phyloP scores from a whole-genome alignment of 2,888 invertebrate species.

The Spisula subtruncata region DNA sequence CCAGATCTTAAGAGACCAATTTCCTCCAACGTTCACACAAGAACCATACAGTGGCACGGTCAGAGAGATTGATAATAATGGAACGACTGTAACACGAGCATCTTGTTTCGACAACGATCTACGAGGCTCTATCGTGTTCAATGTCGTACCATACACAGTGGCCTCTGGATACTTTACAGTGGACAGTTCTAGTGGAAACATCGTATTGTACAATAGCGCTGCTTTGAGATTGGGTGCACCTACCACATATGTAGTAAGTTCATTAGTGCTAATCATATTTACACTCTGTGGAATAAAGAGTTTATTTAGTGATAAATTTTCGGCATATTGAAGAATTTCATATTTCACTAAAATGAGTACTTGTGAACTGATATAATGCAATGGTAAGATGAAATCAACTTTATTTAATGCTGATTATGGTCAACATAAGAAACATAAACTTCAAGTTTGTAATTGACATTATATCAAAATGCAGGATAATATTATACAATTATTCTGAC shows the following conservation, averaged over 20 bases:
- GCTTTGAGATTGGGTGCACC: constrained; percentile 75
- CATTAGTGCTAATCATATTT: background rate
- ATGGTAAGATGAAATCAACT: too few relatives aligned
- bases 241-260: constrained; percentile 79
- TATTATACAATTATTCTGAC: too few relatives aligned
- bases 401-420: too few relatives aligned
- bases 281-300: too few relatives aligned
- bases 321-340: too few relatives aligned
- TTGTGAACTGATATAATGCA: too few relatives aligned
- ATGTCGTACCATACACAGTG: constrained; percentile 78
- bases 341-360: too few relatives aligned
- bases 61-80: constrained; percentile 76
- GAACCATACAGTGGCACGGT: constrained; percentile 75
- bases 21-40: constrained; percentile 71
- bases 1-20: constrained; percentile 72
- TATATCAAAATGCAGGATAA: too few relatives aligned
- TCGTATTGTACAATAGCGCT: constrained; percentile 72
- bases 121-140: constrained; percentile 78
- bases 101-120: constrained; percentile 81
- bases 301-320: too few relatives aligned
- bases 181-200: constrained; percentile 69
- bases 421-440: too few relatives aligned
- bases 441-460: too few relatives aligned
- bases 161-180: constrained; percentile 83
- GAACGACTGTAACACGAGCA: constrained; percentile 72